Evolutionary conservation across 2,888 invertebrate species (phyloP).

Genomic region (Noctua janthe): DNA sequence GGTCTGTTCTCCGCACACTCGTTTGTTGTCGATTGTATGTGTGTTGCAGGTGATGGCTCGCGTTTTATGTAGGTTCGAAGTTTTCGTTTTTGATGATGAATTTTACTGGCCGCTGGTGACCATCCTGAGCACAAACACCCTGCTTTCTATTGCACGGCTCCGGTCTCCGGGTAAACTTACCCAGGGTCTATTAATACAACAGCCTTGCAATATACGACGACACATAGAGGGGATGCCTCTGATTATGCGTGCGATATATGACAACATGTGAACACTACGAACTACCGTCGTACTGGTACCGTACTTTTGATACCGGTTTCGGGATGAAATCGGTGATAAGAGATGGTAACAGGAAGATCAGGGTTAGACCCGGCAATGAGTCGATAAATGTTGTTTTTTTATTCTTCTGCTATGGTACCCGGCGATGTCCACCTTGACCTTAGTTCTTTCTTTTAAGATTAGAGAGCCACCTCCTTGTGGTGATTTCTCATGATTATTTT

Average conservation of each 20-base stretch:
- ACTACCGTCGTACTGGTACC: too few relatives aligned
- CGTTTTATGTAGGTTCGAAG: background rate
- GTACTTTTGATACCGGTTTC: too few relatives aligned
- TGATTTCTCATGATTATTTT: background rate
- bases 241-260: background rate
- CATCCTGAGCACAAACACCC: background rate
- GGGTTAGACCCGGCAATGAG: background rate
- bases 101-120: background rate
- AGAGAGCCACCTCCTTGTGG: background rate
- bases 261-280: background rate
- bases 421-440: background rate
- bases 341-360: background rate
- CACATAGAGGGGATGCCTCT: background rate
- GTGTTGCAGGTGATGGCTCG: constrained; percentile 31
- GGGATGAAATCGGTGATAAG: background rate
- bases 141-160: background rate
- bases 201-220: background rate
- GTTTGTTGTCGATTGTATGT: constrained; percentile 47
- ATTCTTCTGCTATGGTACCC: background rate
- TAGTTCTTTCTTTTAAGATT: background rate
- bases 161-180: background rate
- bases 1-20: constrained; percentile 71
- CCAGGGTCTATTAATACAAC: background rate
- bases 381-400: background rate
- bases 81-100: background rate